Evolutionary conservation across 1,140 invertebrate species (phyloP).

Genomic region (Pristionchus pacificus): DNA sequence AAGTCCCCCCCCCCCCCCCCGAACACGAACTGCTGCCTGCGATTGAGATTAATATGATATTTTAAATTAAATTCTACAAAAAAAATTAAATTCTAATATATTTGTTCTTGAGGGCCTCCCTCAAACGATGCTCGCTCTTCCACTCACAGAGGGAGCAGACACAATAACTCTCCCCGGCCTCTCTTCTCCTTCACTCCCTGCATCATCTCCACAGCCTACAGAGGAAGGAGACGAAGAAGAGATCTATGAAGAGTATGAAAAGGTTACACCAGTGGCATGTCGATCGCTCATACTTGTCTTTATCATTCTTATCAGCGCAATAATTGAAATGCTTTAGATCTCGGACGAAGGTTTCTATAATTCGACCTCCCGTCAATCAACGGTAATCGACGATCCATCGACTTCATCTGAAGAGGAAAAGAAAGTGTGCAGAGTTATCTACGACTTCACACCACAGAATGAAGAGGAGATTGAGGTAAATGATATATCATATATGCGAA

Average conservation of each 20-base stretch:
- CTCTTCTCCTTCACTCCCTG: not conserved
- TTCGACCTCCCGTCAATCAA: slow-evolving; percentile 9
- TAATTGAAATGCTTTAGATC: slow-evolving; percentile 15
- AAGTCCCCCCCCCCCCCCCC: not conserved
- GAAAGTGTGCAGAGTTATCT: slow-evolving; percentile 31
- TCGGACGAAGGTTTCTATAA: slow-evolving; percentile 33
- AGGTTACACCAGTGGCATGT: not conserved
- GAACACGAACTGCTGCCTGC: too few species aligned
- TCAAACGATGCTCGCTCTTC: slow-evolving; percentile 32
- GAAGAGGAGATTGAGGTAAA: slow-evolving; percentile 27
- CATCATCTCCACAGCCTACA: slow-evolving; percentile 10
- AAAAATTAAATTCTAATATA: not conserved
- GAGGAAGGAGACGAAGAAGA: not conserved
- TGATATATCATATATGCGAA: not conserved
- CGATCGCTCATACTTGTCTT: slow-evolving; percentile 1
- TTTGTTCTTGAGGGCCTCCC: slow-evolving; percentile 29
- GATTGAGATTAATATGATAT: too few species aligned
- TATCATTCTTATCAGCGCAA: not conserved
- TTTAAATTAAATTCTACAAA: too few species aligned
- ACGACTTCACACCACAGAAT: slow-evolving; percentile 31
- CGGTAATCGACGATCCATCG: slow-evolving; percentile 21
- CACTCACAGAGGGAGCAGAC: slow-evolving; percentile 23
- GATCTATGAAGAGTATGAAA: slow-evolving; percentile 11
- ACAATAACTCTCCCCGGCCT: slow-evolving; percentile 24
- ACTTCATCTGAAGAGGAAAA: not conserved